Percentiles rank a stretch among this genome's conserved stretches.
phyloP scores from a whole-genome alignment of 2,797 vertebrate genomes.

The Myotis vivesi region DNA sequence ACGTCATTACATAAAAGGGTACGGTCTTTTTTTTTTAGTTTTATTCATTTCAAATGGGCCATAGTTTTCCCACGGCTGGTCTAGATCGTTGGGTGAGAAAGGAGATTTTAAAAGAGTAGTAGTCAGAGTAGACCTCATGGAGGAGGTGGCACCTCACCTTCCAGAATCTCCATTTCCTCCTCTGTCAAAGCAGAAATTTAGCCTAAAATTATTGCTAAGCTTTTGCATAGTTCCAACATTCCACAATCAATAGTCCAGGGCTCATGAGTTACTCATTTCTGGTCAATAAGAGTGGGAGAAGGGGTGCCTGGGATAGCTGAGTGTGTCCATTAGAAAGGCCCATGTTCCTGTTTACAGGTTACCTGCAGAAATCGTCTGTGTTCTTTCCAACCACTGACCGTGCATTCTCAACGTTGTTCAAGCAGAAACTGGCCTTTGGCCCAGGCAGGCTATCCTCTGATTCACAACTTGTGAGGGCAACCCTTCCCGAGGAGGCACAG shows the following conservation, averaged over 20 bases:
- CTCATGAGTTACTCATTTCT: background rate
- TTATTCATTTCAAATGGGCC: too few species aligned
- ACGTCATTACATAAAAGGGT: too few species aligned
- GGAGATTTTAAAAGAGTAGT: background rate
- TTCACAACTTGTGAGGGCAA: background rate
- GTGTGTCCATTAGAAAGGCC: background rate
- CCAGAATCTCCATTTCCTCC: background rate
- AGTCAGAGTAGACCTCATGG: background rate
- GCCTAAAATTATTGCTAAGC: background rate
- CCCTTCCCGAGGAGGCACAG: background rate
- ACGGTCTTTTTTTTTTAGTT: too few species aligned
- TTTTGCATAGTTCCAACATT: background rate
- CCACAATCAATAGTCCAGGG: background rate
- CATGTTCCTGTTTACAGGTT: too few species aligned
- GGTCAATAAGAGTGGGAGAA: background rate
- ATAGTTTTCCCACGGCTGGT: background rate
- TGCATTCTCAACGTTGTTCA: background rate
- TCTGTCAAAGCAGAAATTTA: background rate
- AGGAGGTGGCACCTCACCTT: background rate
- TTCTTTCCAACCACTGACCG: background rate
- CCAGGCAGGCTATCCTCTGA: background rate
- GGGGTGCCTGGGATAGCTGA: background rate
- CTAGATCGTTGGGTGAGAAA: background rate
- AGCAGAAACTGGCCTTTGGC: background rate
- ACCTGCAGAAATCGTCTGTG: background rate